Evolutionary conservation across 2,113 vertebrate genomes (phyloP).

Genomic region (Burhinus oedicnemus): DNA sequence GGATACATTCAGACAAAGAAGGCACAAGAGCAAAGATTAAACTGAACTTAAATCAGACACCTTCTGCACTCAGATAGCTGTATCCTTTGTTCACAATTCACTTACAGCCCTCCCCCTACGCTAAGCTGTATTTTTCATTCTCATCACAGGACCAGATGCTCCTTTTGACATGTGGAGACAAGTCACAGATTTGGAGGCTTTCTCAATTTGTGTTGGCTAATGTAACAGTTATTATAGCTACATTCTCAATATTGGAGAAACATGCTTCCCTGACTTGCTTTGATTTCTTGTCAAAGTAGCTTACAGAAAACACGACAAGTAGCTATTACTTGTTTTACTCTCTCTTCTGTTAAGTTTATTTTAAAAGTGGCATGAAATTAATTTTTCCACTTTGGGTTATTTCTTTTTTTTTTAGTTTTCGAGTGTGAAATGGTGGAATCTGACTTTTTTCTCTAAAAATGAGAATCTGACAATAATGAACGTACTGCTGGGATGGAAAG

Average conservation of each 20-base stretch:
- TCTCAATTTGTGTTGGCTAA: constrained; percentile 64
- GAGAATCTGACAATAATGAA: neutral
- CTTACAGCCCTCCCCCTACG: neutral
- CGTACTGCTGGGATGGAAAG: neutral
- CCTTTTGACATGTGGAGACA: constrained; percentile 57
- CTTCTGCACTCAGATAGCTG: neutral
- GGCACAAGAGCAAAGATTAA: constrained; percentile 18
- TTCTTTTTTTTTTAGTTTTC: constrained; percentile 32
- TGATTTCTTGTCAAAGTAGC: constrained; percentile 50
- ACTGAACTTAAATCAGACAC: constrained; percentile 24
- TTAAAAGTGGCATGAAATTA: constrained; percentile 31
- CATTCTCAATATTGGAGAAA: constrained; percentile 52
- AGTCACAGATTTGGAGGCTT: constrained; percentile 56
- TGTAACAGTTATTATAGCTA: constrained; percentile 60
- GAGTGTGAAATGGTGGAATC: neutral
- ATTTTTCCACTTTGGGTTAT: constrained; percentile 21
- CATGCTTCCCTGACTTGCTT: constrained; percentile 42
- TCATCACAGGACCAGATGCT: constrained; percentile 42
- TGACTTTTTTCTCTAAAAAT: neutral
- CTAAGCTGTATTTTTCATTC: constrained; percentile 41
- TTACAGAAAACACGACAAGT: constrained; percentile 36
- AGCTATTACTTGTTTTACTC: constrained; percentile 14
- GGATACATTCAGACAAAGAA: neutral
- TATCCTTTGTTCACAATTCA: constrained; percentile 20
- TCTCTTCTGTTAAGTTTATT: constrained; percentile 28